Conservation (phyloP, 2,888 invertebrate species). For the Criorhina ranunculi region DNA sequence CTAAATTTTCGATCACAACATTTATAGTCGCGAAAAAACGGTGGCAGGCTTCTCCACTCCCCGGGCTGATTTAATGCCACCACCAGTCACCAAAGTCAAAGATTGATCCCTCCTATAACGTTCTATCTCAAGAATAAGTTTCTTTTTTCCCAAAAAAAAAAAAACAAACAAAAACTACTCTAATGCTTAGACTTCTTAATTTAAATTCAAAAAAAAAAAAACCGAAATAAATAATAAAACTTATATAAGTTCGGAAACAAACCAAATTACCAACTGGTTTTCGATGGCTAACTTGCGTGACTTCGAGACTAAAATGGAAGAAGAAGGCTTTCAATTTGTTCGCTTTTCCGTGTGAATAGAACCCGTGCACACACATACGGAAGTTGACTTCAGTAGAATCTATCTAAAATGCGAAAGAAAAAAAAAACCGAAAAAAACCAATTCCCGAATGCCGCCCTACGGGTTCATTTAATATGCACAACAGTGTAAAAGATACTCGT, state of each 20-base stretch:
- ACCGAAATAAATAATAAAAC: slow-evolving; percentile 39
- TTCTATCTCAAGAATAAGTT: slow-evolving; percentile 44
- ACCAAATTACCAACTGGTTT: slow-evolving; percentile 49
- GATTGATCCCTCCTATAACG: slow-evolving; percentile 32
- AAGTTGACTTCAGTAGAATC: slow-evolving; percentile 18
- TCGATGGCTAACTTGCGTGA: slow-evolving; percentile 32
- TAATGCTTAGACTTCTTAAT: slow-evolving; percentile 41
- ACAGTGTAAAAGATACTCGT: slow-evolving; percentile 14
- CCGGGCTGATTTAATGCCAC: slow-evolving; percentile 28
- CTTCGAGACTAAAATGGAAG: slow-evolving; percentile 8
- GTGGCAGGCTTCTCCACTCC: slow-evolving; percentile 30
- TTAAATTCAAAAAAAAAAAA: slow-evolving; percentile 45
- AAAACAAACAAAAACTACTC: slow-evolving; percentile 40
- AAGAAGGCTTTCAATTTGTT: slow-evolving; percentile 36
- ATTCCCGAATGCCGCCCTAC: slow-evolving; percentile 46
- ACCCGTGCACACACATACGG: slow-evolving; percentile 30
- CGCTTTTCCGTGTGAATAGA: slow-evolving; percentile 16
- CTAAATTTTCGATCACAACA: slow-evolving; percentile 55
- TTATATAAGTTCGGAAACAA: slow-evolving; percentile 44
- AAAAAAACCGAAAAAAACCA: slow-evolving; percentile 2
- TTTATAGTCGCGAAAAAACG: slow-evolving; percentile 64
- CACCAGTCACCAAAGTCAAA: slow-evolving; percentile 12
- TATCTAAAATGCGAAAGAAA: slow-evolving; percentile 16
- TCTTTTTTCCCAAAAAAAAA: slow-evolving; percentile 37
- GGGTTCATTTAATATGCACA: slow-evolving; percentile 56